A percentile compares a stretch with the other conserved stretches of the same genome.
phyloP scores from a whole-genome alignment of 2,797 vertebrate genomes.

The Channallabes apus region DNA sequence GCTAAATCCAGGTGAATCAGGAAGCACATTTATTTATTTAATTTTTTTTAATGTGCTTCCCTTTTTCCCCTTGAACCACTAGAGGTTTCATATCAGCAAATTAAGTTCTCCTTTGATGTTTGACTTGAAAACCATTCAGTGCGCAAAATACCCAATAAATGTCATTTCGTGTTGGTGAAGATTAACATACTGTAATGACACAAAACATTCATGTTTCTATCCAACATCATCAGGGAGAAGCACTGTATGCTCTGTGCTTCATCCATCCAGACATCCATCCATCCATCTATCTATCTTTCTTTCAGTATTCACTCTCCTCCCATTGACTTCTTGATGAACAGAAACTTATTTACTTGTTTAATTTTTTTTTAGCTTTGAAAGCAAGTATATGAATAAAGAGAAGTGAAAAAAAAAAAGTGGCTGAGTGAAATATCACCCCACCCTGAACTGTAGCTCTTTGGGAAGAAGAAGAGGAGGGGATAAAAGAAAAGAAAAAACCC shows the following conservation, averaged over 20 bases:
- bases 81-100: not conserved
- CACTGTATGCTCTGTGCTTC: too few species aligned
- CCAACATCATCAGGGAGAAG: too few species aligned
- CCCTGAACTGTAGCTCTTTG: constrained; percentile 7
- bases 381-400: not conserved
- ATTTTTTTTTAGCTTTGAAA: not conserved
- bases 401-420: not conserved
- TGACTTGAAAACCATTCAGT: not conserved
- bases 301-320: not conserved
- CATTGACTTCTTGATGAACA: too few species aligned
- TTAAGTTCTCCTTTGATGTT: not conserved
- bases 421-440: constrained; percentile 3
- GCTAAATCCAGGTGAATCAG: not conserved
- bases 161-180: too few species aligned
- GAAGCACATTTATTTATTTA: not conserved
- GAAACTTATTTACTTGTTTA: not conserved
- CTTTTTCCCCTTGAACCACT: not conserved
- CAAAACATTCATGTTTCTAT: too few species aligned
- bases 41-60: not conserved
- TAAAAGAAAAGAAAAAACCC: not conserved
- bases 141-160: too few species aligned
- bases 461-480: not conserved
- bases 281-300: not conserved
- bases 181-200: too few species aligned
- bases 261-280: not conserved